phyloP scores from a whole-genome alignment of 2,797 vertebrate genomes.

The Distichodus sexfasciatus region DNA sequence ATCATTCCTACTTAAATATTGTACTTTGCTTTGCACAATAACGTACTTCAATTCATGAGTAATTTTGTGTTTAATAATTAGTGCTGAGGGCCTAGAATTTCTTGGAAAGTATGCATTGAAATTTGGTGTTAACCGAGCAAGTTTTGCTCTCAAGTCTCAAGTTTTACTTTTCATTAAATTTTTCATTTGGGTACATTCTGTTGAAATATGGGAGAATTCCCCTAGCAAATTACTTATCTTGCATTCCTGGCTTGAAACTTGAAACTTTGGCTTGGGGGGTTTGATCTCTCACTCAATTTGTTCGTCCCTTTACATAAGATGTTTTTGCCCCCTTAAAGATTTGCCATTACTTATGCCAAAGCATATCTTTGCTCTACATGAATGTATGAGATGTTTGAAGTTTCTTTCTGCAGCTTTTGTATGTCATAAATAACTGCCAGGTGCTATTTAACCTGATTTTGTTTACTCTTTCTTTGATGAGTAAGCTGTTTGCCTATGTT shows the following conservation, averaged over 20 bases:
- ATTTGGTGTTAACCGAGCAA: slow-evolving; percentile 1
- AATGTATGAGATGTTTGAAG: slow-evolving; percentile 60
- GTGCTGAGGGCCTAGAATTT: neutral
- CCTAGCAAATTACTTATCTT: too few relatives aligned
- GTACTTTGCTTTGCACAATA: slow-evolving; percentile 68
- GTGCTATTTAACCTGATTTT: slow-evolving; percentile 45
- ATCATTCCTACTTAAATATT: neutral
- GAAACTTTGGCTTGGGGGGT: too few relatives aligned
- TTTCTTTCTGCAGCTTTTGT: slow-evolving; percentile 58
- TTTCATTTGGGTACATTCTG: too few relatives aligned
- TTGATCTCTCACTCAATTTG: too few relatives aligned
- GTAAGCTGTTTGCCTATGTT: neutral
- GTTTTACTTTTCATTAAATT: too few relatives aligned
- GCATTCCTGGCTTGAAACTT: too few relatives aligned
- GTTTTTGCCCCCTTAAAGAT: neutral
- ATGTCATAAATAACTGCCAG: slow-evolving; percentile 37
- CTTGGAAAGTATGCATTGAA: neutral
- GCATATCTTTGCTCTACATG: slow-evolving; percentile 61
- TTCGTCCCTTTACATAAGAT: neutral
- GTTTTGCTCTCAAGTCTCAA: slow-evolving; percentile 1
- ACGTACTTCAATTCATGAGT: slow-evolving; percentile 10
- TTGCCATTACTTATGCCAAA: slow-evolving; percentile 61
- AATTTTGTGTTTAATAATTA: neutral
- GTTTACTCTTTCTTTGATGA: slow-evolving; percentile 21
- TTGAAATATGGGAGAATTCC: neutral